phyloP scores from a whole-genome alignment of 2,888 invertebrate genomes.

The Pandemis cinnamomeana region DNA sequence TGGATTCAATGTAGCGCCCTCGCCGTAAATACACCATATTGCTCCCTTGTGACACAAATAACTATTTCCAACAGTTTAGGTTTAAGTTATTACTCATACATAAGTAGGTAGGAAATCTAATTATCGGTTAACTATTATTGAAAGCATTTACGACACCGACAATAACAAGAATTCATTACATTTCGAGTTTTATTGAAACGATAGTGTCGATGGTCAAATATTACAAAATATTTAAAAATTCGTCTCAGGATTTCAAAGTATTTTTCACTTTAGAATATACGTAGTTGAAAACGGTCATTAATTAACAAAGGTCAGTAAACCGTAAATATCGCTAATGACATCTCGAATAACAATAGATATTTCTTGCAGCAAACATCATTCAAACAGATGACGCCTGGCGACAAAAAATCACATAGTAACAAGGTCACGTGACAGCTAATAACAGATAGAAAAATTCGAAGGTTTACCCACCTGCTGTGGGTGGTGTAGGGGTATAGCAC shows the following conservation, averaged over 20 bases:
- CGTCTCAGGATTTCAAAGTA: background rate
- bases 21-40: no score
- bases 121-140: background rate
- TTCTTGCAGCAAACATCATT: no score
- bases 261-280: background rate
- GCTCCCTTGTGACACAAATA: no score
- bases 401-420: no score
- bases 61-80: no score
- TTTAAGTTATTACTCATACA: background rate
- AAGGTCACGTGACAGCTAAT: no score
- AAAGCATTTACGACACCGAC: background rate
- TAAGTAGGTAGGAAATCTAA: background rate
- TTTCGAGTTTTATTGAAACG: background rate
- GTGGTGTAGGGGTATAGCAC: no score
- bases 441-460: no score
- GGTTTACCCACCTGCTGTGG: no score
- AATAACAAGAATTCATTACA: background rate
- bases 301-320: background rate
- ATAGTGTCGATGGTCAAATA: background rate
- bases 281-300: background rate
- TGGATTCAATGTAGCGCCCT: no score
- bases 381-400: no score
- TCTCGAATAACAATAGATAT: no score
- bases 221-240: background rate
- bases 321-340: background rate